Evolutionary conservation across 2,113 vertebrate genomes (phyloP).

Genomic region (Riparia riparia): DNA sequence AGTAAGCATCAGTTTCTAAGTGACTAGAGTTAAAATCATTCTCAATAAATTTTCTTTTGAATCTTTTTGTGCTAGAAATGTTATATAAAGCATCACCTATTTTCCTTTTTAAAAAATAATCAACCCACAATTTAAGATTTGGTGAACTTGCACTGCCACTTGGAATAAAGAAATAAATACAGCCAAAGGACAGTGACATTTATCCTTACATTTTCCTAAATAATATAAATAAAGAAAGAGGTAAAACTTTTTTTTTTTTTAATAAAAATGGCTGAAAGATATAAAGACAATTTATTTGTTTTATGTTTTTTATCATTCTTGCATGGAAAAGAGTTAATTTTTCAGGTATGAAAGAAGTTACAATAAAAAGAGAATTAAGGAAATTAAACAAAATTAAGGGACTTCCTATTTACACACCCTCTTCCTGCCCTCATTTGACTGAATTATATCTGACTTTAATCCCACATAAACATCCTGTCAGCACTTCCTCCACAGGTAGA

Average conservation of each 20-base stretch:
- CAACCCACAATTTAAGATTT: conserved; percentile 32
- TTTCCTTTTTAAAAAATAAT: conserved; percentile 46
- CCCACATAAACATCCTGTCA: conserved; percentile 71
- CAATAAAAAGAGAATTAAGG: conserved; percentile 40
- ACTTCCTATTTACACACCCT: conserved; percentile 63
- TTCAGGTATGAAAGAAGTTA: conserved; percentile 13
- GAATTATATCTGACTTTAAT: conserved; percentile 54
- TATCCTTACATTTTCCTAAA: conserved; percentile 50
- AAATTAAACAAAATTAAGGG: conserved; percentile 30
- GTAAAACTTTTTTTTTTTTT: conserved; percentile 10
- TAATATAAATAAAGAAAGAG: conserved; percentile 40
- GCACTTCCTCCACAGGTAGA: conserved; percentile 65
- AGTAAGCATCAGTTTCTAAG: conserved; percentile 67
- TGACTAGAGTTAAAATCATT: conserved; percentile 69
- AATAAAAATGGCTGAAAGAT: conserved; percentile 11
- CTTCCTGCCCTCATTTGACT: conserved; percentile 6
- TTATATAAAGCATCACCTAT: conserved; percentile 27
- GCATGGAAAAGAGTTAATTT: conserved; percentile 18
- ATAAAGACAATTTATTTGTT: conserved; percentile 10
- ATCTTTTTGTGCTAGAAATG: conserved; percentile 58
- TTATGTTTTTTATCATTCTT: conserved; percentile 33
- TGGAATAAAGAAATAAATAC: conserved; percentile 69
- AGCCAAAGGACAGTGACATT: conserved; percentile 39
- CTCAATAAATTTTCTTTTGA: conserved; percentile 47
- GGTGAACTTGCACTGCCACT: conserved; percentile 53